phyloP scores from a whole-genome alignment of 2,113 vertebrate species.

The Sinosuthora webbiana region DNA sequence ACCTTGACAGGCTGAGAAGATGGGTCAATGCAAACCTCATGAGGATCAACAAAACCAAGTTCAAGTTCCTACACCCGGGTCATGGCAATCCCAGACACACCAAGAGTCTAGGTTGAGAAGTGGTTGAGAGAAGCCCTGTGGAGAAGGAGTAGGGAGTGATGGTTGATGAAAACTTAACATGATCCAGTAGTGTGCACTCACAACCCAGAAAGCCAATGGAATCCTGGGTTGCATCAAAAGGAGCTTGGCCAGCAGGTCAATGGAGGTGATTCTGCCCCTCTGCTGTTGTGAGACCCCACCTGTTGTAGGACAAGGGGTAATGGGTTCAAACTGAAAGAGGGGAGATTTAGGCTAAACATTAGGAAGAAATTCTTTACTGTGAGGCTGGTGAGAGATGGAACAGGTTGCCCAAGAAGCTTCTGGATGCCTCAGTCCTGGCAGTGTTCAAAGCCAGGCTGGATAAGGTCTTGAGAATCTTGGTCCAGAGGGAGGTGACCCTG shows the following conservation, averaged over 20 bases:
- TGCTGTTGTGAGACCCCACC: not conserved
- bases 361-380: not conserved
- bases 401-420: not conserved
- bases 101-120: not conserved
- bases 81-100: not conserved
- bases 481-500: not conserved
- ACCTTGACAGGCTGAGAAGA: not conserved
- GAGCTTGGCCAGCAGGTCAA: not conserved
- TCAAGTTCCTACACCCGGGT: rapidly evolving
- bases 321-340: not conserved
- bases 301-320: not conserved
- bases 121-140: not conserved
- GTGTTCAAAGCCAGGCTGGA: not conserved
- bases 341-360: not conserved
- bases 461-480: not conserved
- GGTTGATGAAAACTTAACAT: not conserved
- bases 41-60: not conserved
- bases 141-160: not conserved
- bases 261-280: not conserved
- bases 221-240: not conserved
- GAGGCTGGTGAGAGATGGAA: not conserved
- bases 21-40: not conserved
- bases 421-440: not conserved
- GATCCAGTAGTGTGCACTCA: not conserved
- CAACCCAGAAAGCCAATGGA: not conserved